Conservation (phyloP, 2,888 invertebrate species). For the Lepidonotus clava region DNA sequence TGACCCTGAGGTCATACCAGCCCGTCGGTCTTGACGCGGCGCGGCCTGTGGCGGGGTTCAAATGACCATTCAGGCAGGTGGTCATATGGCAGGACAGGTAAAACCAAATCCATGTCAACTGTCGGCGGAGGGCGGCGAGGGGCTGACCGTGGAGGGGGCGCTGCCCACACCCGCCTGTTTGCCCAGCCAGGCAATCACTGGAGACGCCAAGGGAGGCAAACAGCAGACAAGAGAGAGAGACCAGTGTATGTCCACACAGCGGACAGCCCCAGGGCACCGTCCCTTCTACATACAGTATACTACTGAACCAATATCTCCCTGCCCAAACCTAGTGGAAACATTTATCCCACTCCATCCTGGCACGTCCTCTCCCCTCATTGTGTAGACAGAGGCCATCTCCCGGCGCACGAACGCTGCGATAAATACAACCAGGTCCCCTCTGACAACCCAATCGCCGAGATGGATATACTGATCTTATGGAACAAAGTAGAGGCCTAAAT, state of each 20-base stretch:
- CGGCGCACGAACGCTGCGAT: too few species aligned
- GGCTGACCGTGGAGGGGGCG: neutral
- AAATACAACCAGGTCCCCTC: too few species aligned
- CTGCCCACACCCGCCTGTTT: neutral
- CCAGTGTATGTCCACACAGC: conserved; percentile 28
- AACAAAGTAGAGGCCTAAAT: too few species aligned
- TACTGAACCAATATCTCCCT: conserved; percentile 9
- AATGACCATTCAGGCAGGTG: conserved; percentile 1
- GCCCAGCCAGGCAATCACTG: conserved; percentile 1
- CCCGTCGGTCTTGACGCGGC: neutral
- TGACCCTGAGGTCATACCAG: neutral
- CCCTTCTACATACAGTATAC: neutral
- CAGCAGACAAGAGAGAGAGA: neutral
- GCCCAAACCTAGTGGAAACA: neutral
- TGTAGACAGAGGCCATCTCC: neutral
- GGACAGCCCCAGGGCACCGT: neutral
- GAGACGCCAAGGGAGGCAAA: neutral
- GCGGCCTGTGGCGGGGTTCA: neutral
- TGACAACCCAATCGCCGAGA: too few species aligned
- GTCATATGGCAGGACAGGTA: conserved; percentile 15
- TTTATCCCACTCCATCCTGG: neutral
- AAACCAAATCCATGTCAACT: conserved; percentile 45
- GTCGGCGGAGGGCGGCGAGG: neutral
- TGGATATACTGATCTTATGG: too few species aligned
- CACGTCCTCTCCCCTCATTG: neutral